Evolutionary conservation across 2,797 vertebrate species (phyloP).

Genomic region (Orientallactaga sibirica): DNA sequence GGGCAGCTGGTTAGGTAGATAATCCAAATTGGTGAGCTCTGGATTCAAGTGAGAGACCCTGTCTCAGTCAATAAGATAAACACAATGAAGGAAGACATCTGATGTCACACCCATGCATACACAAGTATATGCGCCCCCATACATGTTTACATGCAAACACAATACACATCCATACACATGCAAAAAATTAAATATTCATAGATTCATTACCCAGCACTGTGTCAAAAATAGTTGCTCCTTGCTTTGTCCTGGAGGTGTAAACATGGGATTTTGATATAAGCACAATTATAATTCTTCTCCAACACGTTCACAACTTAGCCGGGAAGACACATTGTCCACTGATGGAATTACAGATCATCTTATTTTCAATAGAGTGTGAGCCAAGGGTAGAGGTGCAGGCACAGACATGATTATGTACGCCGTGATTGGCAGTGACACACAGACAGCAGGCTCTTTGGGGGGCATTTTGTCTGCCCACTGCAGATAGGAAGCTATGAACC

Average conservation of each 20-base stretch:
- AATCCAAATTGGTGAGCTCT: no score
- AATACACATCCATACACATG: no score
- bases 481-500: not conserved
- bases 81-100: no score
- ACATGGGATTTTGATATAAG: not conserved
- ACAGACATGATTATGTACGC: rapidly evolving
- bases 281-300: not conserved
- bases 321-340: not conserved
- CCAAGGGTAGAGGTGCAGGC: not conserved
- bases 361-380: not conserved
- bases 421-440: not conserved
- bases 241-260: not conserved
- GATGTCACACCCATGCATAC: no score
- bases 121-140: no score
- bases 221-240: not conserved
- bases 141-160: no score
- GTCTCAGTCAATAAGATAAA: no score
- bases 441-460: not conserved
- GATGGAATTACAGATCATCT: not conserved
- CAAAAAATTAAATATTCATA: not conserved
- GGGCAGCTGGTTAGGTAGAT: no score
- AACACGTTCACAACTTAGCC: not conserved
- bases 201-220: not conserved
- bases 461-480: not conserved
- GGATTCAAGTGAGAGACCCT: no score